Evolutionary conservation across 2,888 invertebrate genomes (phyloP).

Genomic region (Trichogramma dendrolimi): DNA sequence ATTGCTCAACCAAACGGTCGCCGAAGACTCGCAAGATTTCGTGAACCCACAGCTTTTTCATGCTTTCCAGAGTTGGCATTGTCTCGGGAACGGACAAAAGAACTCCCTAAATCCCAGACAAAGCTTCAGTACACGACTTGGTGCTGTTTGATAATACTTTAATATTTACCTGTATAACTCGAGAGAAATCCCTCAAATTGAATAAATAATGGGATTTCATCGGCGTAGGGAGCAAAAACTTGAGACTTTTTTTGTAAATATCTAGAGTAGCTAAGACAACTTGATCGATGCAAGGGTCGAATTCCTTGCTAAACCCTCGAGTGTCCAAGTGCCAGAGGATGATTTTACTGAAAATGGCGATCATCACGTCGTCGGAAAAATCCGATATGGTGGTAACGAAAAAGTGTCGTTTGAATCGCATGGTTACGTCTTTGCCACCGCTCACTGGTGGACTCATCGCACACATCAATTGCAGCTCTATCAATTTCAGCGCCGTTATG

Average conservation of each 20-base stretch:
- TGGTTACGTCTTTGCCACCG: slow-evolving; percentile 78
- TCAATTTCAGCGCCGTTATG: slow-evolving; percentile 70
- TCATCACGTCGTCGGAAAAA: slow-evolving; percentile 79
- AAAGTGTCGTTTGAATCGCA: slow-evolving; percentile 83
- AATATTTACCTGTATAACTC: slow-evolving; percentile 73
- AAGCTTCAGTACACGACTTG: neutral
- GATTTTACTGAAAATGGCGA: slow-evolving; percentile 82
- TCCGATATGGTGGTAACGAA: slow-evolving; percentile 82
- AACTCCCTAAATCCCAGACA: slow-evolving; percentile 67
- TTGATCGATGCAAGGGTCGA: slow-evolving; percentile 87
- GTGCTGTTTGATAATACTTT: slow-evolving; percentile 3
- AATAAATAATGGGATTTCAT: slow-evolving; percentile 92
- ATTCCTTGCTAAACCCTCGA: slow-evolving; percentile 89
- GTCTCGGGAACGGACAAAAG: slow-evolving; percentile 89
- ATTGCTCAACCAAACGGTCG: slow-evolving; percentile 84
- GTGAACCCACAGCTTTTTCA: slow-evolving; percentile 92
- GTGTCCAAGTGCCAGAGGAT: slow-evolving; percentile 93
- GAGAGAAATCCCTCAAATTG: slow-evolving; percentile 88
- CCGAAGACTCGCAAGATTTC: slow-evolving; percentile 89
- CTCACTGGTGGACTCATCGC: slow-evolving; percentile 80
- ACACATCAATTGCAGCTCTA: slow-evolving; percentile 73
- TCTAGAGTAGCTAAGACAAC: slow-evolving; percentile 81
- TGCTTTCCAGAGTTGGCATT: slow-evolving; percentile 75
- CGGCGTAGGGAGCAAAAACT: slow-evolving; percentile 85
- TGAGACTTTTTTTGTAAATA: slow-evolving; percentile 77